Evolutionary conservation across 92 coral and sea anemone species (phyloP).

Genomic region (Epizoanthus illoricatus): DNA sequence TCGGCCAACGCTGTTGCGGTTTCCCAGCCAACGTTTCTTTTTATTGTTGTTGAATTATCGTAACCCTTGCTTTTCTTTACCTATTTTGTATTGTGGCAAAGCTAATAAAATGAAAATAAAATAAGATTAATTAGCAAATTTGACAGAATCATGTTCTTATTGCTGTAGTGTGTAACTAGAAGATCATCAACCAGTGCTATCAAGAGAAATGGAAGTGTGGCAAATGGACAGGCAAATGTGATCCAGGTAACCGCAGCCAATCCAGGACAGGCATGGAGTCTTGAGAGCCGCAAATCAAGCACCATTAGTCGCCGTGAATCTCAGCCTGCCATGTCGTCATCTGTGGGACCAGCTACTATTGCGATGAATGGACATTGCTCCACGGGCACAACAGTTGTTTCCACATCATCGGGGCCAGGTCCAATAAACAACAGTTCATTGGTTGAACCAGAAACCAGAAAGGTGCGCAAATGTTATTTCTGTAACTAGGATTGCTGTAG

Average conservation of each 20-base stretch:
- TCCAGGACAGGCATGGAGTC: slow-evolving; percentile 77
- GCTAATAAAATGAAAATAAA: too few species aligned
- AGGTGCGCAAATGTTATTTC: slow-evolving; percentile 49
- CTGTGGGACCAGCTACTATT: slow-evolving; percentile 61
- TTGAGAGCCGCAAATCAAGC: slow-evolving; percentile 58
- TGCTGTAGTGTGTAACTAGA: slow-evolving; percentile 55
- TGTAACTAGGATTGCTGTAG: neutral
- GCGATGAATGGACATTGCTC: slow-evolving; percentile 73
- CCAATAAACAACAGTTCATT: slow-evolving; percentile 83
- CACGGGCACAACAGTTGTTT: slow-evolving; percentile 37
- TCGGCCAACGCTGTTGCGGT: too few species aligned
- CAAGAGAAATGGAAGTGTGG: slow-evolving; percentile 74
- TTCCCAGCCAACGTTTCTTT: too few species aligned
- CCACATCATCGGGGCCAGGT: slow-evolving; percentile 65
- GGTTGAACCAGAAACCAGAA: slow-evolving; percentile 82
- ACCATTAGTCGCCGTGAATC: slow-evolving; percentile 75
- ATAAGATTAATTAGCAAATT: too few species aligned
- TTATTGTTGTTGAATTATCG: too few species aligned
- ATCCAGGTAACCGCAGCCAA: slow-evolving; percentile 48
- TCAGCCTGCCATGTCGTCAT: slow-evolving; percentile 66
- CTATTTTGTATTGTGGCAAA: too few species aligned
- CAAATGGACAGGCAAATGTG: slow-evolving; percentile 69
- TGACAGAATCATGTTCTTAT: neutral
- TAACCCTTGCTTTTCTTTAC: too few species aligned
- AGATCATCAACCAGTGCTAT: slow-evolving; percentile 90